Percentiles rank a stretch among this genome's conserved stretches.
Evolutionary conservation across 2,113 vertebrate species (phyloP).

Genomic region (Ctenomys sociabilis): DNA sequence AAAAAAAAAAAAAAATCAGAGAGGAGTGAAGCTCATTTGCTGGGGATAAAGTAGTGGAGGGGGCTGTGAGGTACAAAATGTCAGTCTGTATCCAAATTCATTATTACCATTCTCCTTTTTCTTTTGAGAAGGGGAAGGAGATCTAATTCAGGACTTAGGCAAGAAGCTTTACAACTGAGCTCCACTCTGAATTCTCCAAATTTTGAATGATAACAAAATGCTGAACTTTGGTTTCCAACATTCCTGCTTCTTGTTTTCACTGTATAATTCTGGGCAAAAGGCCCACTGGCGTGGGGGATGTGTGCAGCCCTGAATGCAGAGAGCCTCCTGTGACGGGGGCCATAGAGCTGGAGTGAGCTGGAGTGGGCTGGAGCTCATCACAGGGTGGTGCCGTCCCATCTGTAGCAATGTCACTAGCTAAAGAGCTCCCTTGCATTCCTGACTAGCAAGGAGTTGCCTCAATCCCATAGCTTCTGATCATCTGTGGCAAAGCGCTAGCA

Average conservation of each 20-base stretch:
- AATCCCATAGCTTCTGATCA: background rate
- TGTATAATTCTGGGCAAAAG: conserved; percentile 59
- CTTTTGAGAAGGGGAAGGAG: background rate
- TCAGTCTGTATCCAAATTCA: conserved; percentile 25
- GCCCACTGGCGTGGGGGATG: background rate
- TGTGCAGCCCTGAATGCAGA: conserved; percentile 38
- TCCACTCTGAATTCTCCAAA: background rate
- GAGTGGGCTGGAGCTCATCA: conserved; percentile 11
- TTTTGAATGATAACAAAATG: conserved; percentile 43
- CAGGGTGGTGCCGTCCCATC: background rate
- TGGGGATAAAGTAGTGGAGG: background rate
- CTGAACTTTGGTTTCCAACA: conserved; percentile 54
- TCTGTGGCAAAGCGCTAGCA: conserved; percentile 19
- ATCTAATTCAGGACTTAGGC: background rate
- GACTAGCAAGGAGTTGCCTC: background rate
- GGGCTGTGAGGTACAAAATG: background rate
- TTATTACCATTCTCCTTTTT: background rate
- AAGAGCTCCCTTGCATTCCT: conserved; percentile 26
- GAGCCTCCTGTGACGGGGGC: conserved; percentile 33
- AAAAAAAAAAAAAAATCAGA: background rate
- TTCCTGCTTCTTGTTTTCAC: conserved; percentile 46
- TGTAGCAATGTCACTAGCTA: background rate
- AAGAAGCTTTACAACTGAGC: background rate
- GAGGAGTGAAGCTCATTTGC: background rate
- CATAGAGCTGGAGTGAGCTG: background rate